A percentile compares a stretch with the other conserved stretches of the same genome.
These are phyloP conservation scores for Hydropsyche betteni DNA, from an alignment of 2,888 invertebrate species.

Conservation along the genomic window DNA sequence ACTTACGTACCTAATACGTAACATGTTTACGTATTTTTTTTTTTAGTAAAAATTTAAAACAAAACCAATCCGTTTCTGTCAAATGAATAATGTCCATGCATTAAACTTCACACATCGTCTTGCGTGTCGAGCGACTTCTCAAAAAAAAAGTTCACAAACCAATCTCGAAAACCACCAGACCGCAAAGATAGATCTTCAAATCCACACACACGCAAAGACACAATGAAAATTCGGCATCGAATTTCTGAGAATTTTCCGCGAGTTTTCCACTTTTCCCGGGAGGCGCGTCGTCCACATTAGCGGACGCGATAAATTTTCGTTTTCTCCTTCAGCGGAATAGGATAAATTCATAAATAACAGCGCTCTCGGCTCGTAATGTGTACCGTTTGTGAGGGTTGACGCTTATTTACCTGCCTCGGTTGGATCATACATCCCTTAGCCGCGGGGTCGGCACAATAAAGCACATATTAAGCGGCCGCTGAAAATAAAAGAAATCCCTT, in stretches of 20 bases:
- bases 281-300: slow-evolving; percentile 15
- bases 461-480: slow-evolving; percentile 36
- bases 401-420: slow-evolving; percentile 41
- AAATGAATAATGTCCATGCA: slow-evolving; percentile 28
- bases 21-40: too few species aligned
- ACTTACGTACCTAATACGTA: too few species aligned
- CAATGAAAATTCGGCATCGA: background rate
- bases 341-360: slow-evolving; percentile 29
- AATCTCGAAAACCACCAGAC: slow-evolving; percentile 34
- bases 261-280: background rate
- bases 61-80: slow-evolving; percentile 19
- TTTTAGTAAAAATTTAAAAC: too few species aligned
- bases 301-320: slow-evolving; percentile 18
- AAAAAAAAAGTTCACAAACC: slow-evolving; percentile 45
- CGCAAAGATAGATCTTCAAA: slow-evolving; percentile 43
- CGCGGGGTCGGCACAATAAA: slow-evolving; percentile 45
- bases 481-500: slow-evolving; percentile 43
- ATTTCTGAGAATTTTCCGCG: too few species aligned
- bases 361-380: slow-evolving; percentile 1
- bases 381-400: slow-evolving; percentile 28
- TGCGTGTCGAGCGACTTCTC: slow-evolving; percentile 46
- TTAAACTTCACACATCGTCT: slow-evolving; percentile 26
- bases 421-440: slow-evolving; percentile 41
- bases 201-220: background rate
- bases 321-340: slow-evolving; percentile 9